Evolutionary conservation across 2,797 vertebrate genomes (phyloP).

Genomic region (Pristis pectinata): DNA sequence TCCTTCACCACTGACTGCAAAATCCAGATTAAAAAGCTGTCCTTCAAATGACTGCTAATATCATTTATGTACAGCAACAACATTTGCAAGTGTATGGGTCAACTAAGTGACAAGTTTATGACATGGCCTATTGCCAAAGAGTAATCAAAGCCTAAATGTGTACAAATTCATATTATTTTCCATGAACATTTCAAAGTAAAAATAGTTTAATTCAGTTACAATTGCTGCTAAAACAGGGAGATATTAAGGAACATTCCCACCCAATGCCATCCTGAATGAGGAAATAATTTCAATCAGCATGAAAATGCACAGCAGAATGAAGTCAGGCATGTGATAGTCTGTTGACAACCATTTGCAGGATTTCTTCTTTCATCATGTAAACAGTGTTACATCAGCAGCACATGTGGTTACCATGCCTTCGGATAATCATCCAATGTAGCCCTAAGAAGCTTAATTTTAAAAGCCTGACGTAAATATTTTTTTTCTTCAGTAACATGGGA

Average conservation of each 20-base stretch:
- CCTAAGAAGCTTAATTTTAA: neutral
- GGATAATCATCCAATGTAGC: neutral
- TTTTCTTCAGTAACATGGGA: neutral
- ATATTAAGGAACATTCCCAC: neutral
- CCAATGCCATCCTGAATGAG: neutral
- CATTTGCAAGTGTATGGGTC: neutral
- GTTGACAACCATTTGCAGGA: neutral
- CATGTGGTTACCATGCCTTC: neutral
- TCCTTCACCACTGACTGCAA: neutral
- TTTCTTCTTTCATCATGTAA: neutral
- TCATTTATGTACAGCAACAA: neutral
- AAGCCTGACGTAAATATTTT: neutral
- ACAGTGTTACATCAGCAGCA: neutral
- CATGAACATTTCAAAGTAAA: neutral
- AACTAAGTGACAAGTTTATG: neutral
- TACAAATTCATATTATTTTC: neutral
- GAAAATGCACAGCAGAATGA: neutral
- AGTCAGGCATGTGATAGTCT: neutral
- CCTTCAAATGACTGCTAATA: neutral
- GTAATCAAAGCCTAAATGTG: neutral
- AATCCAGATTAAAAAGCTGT: neutral
- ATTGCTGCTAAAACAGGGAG: neutral
- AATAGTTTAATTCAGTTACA: neutral
- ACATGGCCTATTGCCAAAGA: neutral
- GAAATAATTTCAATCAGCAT: neutral